Evolutionary conservation across 2,797 vertebrate genomes (phyloP).

Genomic region (Sarcophilus harrisii): DNA sequence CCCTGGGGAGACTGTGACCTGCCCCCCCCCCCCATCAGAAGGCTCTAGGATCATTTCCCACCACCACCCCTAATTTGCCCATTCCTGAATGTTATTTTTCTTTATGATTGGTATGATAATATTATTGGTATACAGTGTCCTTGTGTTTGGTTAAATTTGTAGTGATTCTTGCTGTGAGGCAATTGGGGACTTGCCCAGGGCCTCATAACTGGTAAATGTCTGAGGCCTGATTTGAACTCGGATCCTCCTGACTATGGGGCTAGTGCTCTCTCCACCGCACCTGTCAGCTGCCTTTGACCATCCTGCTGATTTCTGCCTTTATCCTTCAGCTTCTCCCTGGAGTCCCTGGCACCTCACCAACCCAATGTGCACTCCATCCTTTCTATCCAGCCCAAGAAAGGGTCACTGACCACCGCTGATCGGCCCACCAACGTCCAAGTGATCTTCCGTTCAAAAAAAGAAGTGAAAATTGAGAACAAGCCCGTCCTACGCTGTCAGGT

Average conservation of each 20-base stretch:
- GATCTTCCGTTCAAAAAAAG: slow-evolving; percentile 85
- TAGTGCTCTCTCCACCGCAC: not conserved
- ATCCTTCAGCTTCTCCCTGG: slow-evolving; percentile 88
- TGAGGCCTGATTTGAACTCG: not conserved
- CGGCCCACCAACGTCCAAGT: slow-evolving; percentile 86
- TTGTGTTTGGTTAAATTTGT: not conserved
- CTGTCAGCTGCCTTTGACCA: not conserved
- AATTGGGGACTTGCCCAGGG: not conserved
- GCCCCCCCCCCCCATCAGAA: not conserved
- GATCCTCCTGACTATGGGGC: not conserved
- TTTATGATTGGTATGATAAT: not conserved
- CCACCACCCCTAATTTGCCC: not conserved
- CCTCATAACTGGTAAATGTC: not conserved
- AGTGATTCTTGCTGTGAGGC: no score
- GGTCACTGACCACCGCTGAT: slow-evolving; percentile 83
- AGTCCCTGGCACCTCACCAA: slow-evolving; percentile 70
- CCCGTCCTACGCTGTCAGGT: slow-evolving; percentile 92
- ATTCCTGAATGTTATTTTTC: not conserved
- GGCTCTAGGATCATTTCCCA: not conserved
- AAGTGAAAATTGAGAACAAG: slow-evolving; percentile 87
- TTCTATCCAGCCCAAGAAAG: slow-evolving; percentile 86
- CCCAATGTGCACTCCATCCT: slow-evolving; percentile 86
- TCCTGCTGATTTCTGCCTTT: not conserved
- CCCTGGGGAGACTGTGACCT: not conserved
- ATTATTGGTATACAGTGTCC: no score